Evolutionary conservation across 2,113 vertebrate genomes (phyloP).

Genomic region (Osmerus eperlanus): DNA sequence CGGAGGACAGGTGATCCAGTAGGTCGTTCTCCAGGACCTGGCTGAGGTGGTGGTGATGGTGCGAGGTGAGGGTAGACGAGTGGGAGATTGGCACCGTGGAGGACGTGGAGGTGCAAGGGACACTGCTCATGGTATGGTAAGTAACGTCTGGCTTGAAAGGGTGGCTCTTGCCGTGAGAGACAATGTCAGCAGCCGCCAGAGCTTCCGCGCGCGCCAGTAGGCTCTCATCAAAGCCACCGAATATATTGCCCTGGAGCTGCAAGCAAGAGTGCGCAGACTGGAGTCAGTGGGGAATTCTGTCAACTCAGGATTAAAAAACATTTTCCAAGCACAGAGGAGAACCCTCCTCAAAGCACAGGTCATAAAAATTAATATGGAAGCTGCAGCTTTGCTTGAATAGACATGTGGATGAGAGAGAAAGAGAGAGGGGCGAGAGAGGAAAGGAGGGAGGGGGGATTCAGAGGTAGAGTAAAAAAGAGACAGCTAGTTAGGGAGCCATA

Average conservation of each 20-base stretch:
- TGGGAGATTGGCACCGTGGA: slow-evolving; percentile 80
- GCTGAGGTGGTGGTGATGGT: slow-evolving; percentile 78
- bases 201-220: slow-evolving; percentile 96
- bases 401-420: slow-evolving; percentile 74
- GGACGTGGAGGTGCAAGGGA: slow-evolving; percentile 83
- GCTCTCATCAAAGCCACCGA: slow-evolving; percentile 96
- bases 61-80: slow-evolving; percentile 75
- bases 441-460: slow-evolving; percentile 49
- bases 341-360: slow-evolving; percentile 88
- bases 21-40: slow-evolving; percentile 85
- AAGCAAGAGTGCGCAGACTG: slow-evolving; percentile 81
- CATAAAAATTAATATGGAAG: slow-evolving; percentile 98
- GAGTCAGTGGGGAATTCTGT: slow-evolving; percentile 87
- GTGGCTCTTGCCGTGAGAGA: slow-evolving; percentile 88
- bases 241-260: slow-evolving; percentile 99
- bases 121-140: slow-evolving; percentile 94
- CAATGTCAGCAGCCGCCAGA: slow-evolving; percentile 93
- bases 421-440: slow-evolving; percentile 54
- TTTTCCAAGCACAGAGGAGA: slow-evolving; percentile 80
- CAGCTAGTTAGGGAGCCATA: slow-evolving; percentile 31
- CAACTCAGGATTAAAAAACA: slow-evolving; percentile 89
- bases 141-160: slow-evolving; percentile 91
- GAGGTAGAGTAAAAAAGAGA: slow-evolving; percentile 57
- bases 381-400: slow-evolving; percentile 80
- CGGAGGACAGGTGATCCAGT: slow-evolving; percentile 86